Conservation (phyloP, 2,888 invertebrate genomes). For the Scaptomyza polygonia region DNA sequence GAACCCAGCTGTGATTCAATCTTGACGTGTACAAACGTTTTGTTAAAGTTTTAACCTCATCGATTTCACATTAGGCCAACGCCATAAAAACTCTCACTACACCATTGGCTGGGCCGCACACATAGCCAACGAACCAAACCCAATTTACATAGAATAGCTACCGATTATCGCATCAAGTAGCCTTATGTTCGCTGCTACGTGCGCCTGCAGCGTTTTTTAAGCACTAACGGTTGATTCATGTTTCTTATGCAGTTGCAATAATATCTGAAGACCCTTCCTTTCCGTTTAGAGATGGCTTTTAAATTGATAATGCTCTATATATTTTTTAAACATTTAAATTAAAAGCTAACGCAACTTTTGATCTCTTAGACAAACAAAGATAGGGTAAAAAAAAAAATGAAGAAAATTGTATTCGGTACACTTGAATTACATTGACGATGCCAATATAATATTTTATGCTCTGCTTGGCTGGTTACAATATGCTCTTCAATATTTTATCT, state of each 20-base stretch:
- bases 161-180: conserved; percentile 62
- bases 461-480: conserved; percentile 23
- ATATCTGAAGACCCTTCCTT: neutral
- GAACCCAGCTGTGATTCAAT: conserved; percentile 31
- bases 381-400: conserved; percentile 13
- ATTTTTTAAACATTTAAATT: too few relatives aligned
- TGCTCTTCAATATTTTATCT: conserved; percentile 10
- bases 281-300: neutral
- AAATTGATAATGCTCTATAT: neutral
- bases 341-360: too few relatives aligned
- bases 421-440: conserved; percentile 55
- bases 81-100: conserved; percentile 13
- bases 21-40: conserved; percentile 17
- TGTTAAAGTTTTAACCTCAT: conserved; percentile 44
- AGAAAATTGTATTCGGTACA: conserved; percentile 45
- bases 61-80: conserved; percentile 38
- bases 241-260: conserved; percentile 15
- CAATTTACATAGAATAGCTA: conserved; percentile 72
- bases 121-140: conserved; percentile 48
- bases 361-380: conserved; percentile 15
- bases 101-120: conserved; percentile 9
- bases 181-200: conserved; percentile 53
- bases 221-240: conserved; percentile 39
- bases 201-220: conserved; percentile 64
- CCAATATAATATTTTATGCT: conserved; percentile 35